Percentiles rank a stretch among this genome's conserved stretches.
Conservation (phyloP, 1,140 invertebrate genomes). For the Aphis craccivora region DNA sequence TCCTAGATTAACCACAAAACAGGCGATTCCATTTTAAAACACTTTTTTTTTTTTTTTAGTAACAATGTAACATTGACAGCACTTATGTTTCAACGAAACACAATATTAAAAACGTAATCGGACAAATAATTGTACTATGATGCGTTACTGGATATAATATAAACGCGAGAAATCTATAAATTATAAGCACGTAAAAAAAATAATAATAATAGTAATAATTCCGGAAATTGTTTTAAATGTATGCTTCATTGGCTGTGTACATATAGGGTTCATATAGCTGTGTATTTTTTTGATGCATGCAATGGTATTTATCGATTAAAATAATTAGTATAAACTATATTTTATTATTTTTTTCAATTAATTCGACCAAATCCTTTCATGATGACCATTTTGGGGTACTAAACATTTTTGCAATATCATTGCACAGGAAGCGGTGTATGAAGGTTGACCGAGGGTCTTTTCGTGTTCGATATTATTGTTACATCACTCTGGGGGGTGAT, state of each 20-base stretch:
- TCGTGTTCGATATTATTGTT: neutral
- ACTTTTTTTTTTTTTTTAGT: slow-evolving; percentile 28
- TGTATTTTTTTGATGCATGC: neutral
- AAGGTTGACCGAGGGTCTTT: slow-evolving; percentile 28
- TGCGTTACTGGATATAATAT: neutral
- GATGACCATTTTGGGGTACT: neutral
- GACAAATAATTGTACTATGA: slow-evolving; percentile 22
- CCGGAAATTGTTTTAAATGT: slow-evolving; percentile 32
- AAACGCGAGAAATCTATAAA: neutral
- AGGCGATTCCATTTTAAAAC: slow-evolving; percentile 32
- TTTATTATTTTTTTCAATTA: neutral
- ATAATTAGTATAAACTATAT: neutral
- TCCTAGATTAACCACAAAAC: slow-evolving; percentile 49
- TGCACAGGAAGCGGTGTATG: slow-evolving; percentile 15
- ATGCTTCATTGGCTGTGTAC: neutral
- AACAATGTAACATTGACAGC: slow-evolving; percentile 6
- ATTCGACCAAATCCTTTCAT: neutral
- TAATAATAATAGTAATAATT: neutral
- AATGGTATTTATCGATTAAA: neutral
- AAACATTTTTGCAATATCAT: slow-evolving; percentile 20
- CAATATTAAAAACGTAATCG: slow-evolving; percentile 1
- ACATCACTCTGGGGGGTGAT: neutral
- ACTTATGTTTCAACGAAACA: neutral
- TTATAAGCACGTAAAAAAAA: neutral
- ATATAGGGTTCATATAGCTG: no score